Evolutionary conservation across 2,113 vertebrate species (phyloP).

Genomic region (Chionomys nivalis): DNA sequence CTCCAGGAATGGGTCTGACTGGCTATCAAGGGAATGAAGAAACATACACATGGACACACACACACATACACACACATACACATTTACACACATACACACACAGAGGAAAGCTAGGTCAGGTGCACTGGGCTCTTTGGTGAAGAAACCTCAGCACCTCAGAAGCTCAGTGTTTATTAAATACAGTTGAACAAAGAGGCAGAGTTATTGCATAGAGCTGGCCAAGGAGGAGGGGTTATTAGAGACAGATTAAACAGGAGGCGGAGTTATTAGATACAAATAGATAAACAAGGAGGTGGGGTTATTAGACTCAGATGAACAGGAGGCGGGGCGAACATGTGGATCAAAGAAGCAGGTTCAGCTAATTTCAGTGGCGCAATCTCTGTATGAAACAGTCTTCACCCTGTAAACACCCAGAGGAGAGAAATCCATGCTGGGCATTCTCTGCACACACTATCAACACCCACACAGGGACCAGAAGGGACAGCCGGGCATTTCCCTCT

Average conservation of each 20-base stretch:
- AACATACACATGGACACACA: background rate
- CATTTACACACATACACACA: background rate
- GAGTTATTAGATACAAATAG: background rate
- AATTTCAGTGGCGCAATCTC: background rate
- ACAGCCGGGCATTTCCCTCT: background rate
- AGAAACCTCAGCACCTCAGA: background rate
- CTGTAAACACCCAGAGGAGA: background rate
- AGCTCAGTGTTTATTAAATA: background rate
- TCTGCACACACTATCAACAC: background rate
- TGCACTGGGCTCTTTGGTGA: background rate
- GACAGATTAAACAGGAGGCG: background rate
- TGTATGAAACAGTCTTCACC: background rate
- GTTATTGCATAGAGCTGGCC: background rate
- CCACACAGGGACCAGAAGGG: background rate
- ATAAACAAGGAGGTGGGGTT: background rate
- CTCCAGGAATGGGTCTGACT: background rate
- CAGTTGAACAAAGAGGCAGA: background rate
- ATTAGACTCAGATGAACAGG: background rate
- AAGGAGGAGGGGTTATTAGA: background rate
- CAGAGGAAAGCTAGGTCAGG: background rate
- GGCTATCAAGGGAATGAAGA: background rate
- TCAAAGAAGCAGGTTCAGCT: background rate
- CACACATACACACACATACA: background rate
- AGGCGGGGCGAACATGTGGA: too few relatives aligned
- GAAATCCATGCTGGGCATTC: background rate